These are phyloP conservation scores for Acanthochromis polyacanthus DNA, from an alignment of 2,113 vertebrate genomes.

Conservation along the genomic window DNA sequence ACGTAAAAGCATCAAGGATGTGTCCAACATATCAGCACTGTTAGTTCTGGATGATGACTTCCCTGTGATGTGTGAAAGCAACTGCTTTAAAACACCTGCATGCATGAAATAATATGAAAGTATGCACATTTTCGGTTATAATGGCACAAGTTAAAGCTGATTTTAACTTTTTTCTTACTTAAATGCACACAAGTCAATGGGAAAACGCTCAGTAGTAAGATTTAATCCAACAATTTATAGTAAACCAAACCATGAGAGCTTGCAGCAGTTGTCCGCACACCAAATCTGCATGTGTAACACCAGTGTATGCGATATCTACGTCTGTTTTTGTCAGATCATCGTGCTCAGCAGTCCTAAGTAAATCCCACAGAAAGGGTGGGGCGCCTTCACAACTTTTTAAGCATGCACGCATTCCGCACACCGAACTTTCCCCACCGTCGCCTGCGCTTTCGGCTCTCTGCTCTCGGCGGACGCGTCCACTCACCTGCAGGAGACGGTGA, in stretches of 20 bases:
- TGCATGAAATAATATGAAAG: neutral
- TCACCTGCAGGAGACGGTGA: slow-evolving; percentile 96
- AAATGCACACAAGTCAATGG: neutral
- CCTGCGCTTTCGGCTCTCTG: neutral
- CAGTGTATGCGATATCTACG: neutral
- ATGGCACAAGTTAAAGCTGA: neutral
- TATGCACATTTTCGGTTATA: neutral
- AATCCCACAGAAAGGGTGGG: slow-evolving; percentile 28
- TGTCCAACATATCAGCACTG: neutral
- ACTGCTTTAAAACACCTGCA: neutral
- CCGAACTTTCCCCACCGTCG: slow-evolving; percentile 52
- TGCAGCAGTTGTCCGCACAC: neutral
- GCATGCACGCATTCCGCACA: neutral
- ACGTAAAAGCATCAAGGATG: neutral
- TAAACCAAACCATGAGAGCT: neutral
- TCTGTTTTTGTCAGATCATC: neutral
- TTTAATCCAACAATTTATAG: neutral
- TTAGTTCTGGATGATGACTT: neutral
- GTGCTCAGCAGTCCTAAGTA: neutral
- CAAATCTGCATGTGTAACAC: neutral
- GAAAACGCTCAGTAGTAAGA: neutral
- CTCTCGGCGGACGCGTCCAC: slow-evolving; percentile 25
- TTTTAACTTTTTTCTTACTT: neutral
- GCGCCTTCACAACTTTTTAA: slow-evolving; percentile 66
- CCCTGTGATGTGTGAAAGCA: neutral